Percentiles rank a stretch among this genome's conserved stretches.
phyloP scores from a whole-genome alignment of 2,113 vertebrate species.

The Eclectus roratus region DNA sequence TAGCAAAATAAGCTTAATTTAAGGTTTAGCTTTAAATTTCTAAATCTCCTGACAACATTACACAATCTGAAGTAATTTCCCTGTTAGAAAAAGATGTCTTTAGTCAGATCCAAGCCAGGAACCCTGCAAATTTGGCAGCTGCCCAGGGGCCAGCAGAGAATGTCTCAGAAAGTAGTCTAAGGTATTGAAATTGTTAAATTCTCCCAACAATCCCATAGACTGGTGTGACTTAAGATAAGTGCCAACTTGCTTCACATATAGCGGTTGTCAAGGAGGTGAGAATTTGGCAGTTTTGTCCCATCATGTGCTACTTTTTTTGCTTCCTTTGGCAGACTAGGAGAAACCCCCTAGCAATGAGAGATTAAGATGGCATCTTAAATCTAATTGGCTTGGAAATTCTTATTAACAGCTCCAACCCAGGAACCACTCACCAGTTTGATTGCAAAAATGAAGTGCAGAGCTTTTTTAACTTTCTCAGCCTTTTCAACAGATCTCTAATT shows the following conservation, averaged over 20 bases:
- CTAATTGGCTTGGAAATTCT: not conserved
- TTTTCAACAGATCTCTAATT: constrained; percentile 12
- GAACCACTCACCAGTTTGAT: not conserved
- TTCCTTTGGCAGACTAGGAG: not conserved
- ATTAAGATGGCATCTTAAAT: not conserved
- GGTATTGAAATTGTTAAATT: not conserved
- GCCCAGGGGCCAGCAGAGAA: not conserved
- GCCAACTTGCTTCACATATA: not conserved
- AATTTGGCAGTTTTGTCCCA: not conserved
- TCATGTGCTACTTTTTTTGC: not conserved
- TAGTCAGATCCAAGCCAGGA: not conserved
- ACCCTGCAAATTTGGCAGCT: not conserved
- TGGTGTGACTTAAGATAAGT: not conserved
- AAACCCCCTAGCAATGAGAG: not conserved
- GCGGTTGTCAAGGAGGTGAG: not conserved
- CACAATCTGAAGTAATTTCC: not conserved
- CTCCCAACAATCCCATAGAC: not conserved
- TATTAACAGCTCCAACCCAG: not conserved
- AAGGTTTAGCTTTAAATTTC: not conserved
- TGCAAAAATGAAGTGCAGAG: not conserved
- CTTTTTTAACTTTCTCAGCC: not conserved
- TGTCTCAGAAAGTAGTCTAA: not conserved
- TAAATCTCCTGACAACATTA: not conserved
- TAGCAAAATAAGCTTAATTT: not conserved
- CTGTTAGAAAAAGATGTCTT: not conserved